Base-by-base conservation (phyloP, 2,797 vertebrate species). In the Spinus pinus region DNA sequence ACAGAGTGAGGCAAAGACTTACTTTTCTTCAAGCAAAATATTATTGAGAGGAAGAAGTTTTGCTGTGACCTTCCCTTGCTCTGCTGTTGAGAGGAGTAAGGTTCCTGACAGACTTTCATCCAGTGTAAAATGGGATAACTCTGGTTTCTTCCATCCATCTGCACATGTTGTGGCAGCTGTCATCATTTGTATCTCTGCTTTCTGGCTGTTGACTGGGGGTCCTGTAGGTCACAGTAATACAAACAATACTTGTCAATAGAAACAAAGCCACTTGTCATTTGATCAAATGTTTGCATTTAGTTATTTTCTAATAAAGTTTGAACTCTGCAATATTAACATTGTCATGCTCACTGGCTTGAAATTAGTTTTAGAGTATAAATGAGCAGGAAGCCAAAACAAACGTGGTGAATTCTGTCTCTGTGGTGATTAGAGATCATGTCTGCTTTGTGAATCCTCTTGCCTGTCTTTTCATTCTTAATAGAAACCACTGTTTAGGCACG, bases 221-320 rank as follows among this genome's bases (percentile, higher is more conserved):
- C 66, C 54, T 58, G 12, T 75, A 51, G 80, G 57, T 95, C 73
- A 42, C 80, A 54, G 58, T 83, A 86, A 30, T 37, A 57, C 50
- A 88, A 93, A 94, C 65, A 90, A 17, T 88, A 57, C 49, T 84
- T 94, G 69, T 90, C 93, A 91, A 30, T 78, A 93, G 69, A 83
- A 93, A 72, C 69, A 90, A 71, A 86, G 54, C 35, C 57, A 33
- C 72, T 83, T 94, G 54, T 86, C 73, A 47, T 94, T 88, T 92
- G 77, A 74, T 90, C 53, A 88, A 53, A 88, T 93, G 78, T 77
- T 84, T 89, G 69, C 65, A 28, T 91, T 91, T 91, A 39, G 16
- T 89, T 89, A 50, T 37, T 81, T 65, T 80, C 50, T 92, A 93
- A 85, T 88, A 80, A 92, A 82, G 72, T 94, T 81, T 90, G 85